A percentile compares a stretch with the other conserved stretches of the same genome.
Evolutionary conservation across 2,113 vertebrate genomes (phyloP).

Genomic region (Gambusia affinis): DNA sequence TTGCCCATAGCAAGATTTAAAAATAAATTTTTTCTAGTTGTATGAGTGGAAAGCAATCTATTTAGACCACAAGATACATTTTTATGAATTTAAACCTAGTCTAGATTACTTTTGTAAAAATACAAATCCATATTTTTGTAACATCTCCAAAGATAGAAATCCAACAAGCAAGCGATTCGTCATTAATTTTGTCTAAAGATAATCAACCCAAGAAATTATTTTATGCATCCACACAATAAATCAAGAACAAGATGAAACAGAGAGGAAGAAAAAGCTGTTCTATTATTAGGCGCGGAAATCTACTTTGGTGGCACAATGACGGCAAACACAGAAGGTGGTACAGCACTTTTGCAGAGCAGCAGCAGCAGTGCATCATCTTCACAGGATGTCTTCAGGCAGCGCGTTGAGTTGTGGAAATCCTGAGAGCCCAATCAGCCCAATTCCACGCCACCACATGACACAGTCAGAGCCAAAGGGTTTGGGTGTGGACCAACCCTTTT

Average conservation of each 20-base stretch:
- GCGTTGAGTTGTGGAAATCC: not conserved
- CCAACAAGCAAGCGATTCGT: not conserved
- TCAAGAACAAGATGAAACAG: not conserved
- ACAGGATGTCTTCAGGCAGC: conserved; percentile 3
- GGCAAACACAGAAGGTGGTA: no score
- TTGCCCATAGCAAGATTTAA: not conserved
- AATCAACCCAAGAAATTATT: not conserved
- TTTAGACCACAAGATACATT: not conserved
- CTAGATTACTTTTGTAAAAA: not conserved
- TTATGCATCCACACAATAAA: not conserved
- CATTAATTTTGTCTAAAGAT: not conserved
- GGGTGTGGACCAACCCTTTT: no score
- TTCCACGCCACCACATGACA: not conserved
- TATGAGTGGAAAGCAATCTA: not conserved
- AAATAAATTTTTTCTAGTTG: not conserved
- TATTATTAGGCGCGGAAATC: not conserved
- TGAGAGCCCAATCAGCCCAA: not conserved
- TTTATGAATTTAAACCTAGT: not conserved
- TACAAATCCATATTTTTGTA: not conserved
- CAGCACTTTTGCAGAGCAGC: not conserved
- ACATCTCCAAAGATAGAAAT: not conserved
- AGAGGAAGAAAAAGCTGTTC: not conserved
- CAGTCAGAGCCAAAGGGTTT: not conserved
- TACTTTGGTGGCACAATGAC: not conserved
- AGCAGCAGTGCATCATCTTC: not conserved